These are phyloP conservation scores for Amblyraja radiata DNA, from an alignment of 2,797 vertebrate species.

Conservation along the genomic window DNA sequence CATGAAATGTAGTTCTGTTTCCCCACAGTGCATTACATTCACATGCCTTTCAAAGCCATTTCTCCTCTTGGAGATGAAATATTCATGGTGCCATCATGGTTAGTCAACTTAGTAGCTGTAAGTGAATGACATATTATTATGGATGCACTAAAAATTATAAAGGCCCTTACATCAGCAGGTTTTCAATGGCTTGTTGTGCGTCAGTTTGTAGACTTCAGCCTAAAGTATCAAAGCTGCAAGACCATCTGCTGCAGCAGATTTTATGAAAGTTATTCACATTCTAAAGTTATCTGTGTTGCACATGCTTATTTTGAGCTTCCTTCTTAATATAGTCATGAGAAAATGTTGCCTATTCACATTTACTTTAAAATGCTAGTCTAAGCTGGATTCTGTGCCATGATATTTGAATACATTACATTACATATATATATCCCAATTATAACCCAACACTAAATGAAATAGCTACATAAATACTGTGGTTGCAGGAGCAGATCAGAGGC, in stretches of 20 bases:
- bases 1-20: constrained; percentile 14
- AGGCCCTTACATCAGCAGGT: not conserved
- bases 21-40: constrained; percentile 12
- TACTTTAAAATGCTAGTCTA: not conserved
- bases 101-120: constrained; percentile 18
- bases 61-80: constrained; percentile 31
- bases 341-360: not conserved
- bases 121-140: constrained; percentile 36
- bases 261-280: not conserved
- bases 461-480: too few species aligned
- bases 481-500: too few species aligned
- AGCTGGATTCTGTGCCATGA: not conserved
- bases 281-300: not conserved
- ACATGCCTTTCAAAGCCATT: constrained; percentile 16
- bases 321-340: not conserved
- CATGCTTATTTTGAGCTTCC: not conserved
- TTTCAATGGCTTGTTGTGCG: not conserved
- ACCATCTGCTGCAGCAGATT: not conserved
- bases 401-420: not conserved
- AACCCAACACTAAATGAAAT: too few species aligned
- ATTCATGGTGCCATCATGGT: constrained; percentile 28
- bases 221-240: not conserved
- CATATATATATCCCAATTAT: too few species aligned
- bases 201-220: not conserved
- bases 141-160: not conserved